phyloP scores from a whole-genome alignment of 2,113 vertebrate genomes.

The Platichthys stellatus region DNA sequence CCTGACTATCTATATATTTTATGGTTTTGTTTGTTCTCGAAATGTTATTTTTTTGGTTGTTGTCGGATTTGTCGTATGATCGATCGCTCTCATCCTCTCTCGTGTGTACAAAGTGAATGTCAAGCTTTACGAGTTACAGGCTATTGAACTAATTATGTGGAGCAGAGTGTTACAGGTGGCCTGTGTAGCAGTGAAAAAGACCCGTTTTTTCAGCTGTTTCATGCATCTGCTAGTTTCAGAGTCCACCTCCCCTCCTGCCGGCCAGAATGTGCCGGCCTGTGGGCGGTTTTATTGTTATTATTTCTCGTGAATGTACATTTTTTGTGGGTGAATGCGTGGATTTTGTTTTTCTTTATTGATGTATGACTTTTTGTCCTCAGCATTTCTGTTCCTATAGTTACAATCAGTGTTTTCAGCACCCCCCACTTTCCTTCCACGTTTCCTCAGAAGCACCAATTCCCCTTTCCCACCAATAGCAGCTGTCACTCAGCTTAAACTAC shows the following conservation, averaged over 20 bases:
- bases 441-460: conserved; percentile 55
- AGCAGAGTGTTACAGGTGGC: conserved; percentile 64
- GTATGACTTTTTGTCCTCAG: conserved; percentile 69
- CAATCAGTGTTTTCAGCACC: conserved; percentile 63
- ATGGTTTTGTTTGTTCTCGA: conserved; percentile 52
- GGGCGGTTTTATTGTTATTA: conserved; percentile 19
- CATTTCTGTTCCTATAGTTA: conserved; percentile 64
- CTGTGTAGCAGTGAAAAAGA: conserved; percentile 64
- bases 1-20: conserved; percentile 73
- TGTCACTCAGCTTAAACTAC: conserved; percentile 66
- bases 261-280: conserved; percentile 36
- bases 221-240: conserved; percentile 54
- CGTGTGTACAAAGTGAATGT: conserved; percentile 65
- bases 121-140: conserved; percentile 69
- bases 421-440: background rate
- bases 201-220: conserved; percentile 30
- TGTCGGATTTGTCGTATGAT: conserved; percentile 36
- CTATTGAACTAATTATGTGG: conserved; percentile 79
- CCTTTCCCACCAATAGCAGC: conserved; percentile 47
- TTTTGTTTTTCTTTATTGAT: conserved; percentile 72
- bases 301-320: conserved; percentile 68
- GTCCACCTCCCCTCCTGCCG: conserved; percentile 24
- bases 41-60: conserved; percentile 33
- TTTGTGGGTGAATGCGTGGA: conserved; percentile 75
- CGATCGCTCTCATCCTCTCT: conserved; percentile 36